These are phyloP conservation scores for Typhlichthys subterraneus DNA, from an alignment of 2,797 vertebrate genomes.

Conservation along the genomic window DNA sequence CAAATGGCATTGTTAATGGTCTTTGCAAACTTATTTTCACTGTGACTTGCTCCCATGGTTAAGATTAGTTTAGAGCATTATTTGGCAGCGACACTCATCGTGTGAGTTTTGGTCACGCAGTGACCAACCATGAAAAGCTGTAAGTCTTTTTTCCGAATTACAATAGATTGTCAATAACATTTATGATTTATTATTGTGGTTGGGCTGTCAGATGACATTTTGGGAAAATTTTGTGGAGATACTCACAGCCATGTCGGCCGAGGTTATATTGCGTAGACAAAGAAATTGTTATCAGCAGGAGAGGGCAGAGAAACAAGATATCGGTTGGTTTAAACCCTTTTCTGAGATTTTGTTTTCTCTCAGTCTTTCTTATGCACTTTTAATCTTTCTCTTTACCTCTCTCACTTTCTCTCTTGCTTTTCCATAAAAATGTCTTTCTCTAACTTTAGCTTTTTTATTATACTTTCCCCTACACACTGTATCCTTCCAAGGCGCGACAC, in stretches of 20 bases:
- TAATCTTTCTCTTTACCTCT: not conserved
- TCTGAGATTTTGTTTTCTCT: too few relatives aligned
- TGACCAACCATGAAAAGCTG: slow-evolving; percentile 23
- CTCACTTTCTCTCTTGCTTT: not conserved
- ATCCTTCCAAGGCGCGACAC: slow-evolving; percentile 54
- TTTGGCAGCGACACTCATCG: slow-evolving; percentile 30
- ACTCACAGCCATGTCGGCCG: slow-evolving; percentile 21
- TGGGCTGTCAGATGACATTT: slow-evolving; percentile 16
- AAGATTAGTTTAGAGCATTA: slow-evolving; percentile 42
- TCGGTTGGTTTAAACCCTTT: not conserved
- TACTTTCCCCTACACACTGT: not conserved
- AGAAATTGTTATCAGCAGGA: slow-evolving; percentile 37
- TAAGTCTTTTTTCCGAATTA: slow-evolving; percentile 56
- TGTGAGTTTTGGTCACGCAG: slow-evolving; percentile 48
- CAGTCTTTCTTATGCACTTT: too few relatives aligned
- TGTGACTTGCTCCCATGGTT: slow-evolving; percentile 37
- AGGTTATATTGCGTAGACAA: slow-evolving; percentile 40
- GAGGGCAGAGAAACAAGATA: slow-evolving; percentile 13
- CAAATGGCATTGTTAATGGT: slow-evolving; percentile 38
- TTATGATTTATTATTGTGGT: slow-evolving; percentile 30
- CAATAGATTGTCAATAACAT: slow-evolving; percentile 51
- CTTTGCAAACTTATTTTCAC: slow-evolving; percentile 26
- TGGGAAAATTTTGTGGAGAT: slow-evolving; percentile 25
- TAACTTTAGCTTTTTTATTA: too few relatives aligned
- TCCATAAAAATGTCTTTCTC: not conserved